Evolutionary conservation across 2,888 invertebrate genomes (phyloP).

Genomic region (Heliconius ethilla): DNA sequence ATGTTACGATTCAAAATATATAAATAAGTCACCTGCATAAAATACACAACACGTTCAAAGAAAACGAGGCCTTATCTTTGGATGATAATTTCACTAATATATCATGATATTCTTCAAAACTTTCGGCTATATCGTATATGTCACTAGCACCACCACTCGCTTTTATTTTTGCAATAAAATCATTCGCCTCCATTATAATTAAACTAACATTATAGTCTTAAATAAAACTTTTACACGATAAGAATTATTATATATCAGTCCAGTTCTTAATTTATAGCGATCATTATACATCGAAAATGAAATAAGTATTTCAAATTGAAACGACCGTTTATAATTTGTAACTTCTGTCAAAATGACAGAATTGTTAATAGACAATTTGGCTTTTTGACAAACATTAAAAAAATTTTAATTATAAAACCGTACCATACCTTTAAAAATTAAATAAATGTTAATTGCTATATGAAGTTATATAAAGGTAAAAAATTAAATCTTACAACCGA

Average conservation of each 20-base stretch:
- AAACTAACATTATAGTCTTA: background rate
- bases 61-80: constrained; percentile 61
- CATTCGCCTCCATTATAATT: constrained; percentile 62
- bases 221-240: background rate
- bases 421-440: too few species aligned
- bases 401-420: too few species aligned
- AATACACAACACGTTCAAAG: constrained; percentile 69
- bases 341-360: background rate
- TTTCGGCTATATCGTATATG: constrained; percentile 54
- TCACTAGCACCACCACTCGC: constrained; percentile 60
- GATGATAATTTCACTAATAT: constrained; percentile 55
- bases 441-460: too few species aligned
- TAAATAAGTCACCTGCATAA: constrained; percentile 65
- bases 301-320: constrained; percentile 5
- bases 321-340: constrained; percentile 4
- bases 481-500: too few species aligned
- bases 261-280: too few species aligned
- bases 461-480: too few species aligned
- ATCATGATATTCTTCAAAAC: constrained; percentile 55
- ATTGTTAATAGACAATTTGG: background rate
- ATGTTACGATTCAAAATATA: background rate
- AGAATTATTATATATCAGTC: background rate
- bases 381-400: too few species aligned
- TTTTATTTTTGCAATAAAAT: constrained; percentile 64
- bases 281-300: too few species aligned